phyloP scores from a whole-genome alignment of 2,797 vertebrate species.

The Chromis chromis region DNA sequence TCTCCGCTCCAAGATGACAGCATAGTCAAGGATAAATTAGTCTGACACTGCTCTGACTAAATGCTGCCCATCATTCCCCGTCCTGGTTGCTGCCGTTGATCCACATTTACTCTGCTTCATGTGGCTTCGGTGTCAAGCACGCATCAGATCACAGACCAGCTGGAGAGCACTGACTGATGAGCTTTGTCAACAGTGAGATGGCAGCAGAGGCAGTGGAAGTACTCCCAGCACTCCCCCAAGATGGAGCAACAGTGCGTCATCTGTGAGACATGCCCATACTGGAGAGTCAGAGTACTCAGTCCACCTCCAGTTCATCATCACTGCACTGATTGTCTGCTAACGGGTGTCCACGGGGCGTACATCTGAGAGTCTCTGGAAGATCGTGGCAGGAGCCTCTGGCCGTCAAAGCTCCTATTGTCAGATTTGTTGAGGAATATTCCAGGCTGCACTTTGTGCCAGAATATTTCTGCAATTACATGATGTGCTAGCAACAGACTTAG shows the following conservation, averaged over 20 bases:
- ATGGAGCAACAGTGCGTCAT: conserved; percentile 51
- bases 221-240: conserved; percentile 44
- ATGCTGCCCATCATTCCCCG: conserved; percentile 52
- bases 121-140: conserved; percentile 49
- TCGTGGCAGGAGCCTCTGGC: not conserved
- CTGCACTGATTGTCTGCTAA: conserved; percentile 14
- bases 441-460: not conserved
- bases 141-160: conserved; percentile 59
- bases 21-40: conserved; percentile 63
- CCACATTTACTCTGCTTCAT: conserved; percentile 47
- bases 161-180: conserved; percentile 63
- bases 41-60: conserved; percentile 62
- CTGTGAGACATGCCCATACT: conserved; percentile 24
- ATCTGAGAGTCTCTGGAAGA: conserved; percentile 20
- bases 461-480: not conserved
- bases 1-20: conserved; percentile 58
- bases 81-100: conserved; percentile 34
- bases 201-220: conserved; percentile 44
- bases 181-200: conserved; percentile 58
- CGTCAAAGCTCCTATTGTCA: not conserved
- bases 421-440: conserved; percentile 7
- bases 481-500: not conserved
- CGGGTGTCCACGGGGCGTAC: not conserved
- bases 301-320: conserved; percentile 38
- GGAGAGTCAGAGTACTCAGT: conserved; percentile 30